A percentile compares a stretch with the other conserved stretches of the same genome.
Conservation (phyloP, 2,113 vertebrate species). For the Catagonus wagneri region DNA sequence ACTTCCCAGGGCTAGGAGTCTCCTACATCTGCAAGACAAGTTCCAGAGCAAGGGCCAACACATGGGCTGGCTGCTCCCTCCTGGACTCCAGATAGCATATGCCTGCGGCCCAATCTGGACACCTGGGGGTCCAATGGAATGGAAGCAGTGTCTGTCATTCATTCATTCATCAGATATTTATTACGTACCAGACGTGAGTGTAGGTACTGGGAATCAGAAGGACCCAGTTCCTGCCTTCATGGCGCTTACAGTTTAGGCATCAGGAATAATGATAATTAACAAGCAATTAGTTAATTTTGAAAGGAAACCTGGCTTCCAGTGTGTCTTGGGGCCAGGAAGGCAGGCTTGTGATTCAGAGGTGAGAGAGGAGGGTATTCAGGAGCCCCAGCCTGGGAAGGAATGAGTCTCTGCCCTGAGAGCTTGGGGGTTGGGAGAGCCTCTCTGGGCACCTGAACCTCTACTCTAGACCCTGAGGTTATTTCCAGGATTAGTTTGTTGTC, state of each 20-base stretch:
- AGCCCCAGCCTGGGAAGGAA: neutral
- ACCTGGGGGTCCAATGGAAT: neutral
- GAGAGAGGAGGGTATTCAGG: neutral
- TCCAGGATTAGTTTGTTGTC: conserved; percentile 70
- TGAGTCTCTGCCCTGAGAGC: neutral
- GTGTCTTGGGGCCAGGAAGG: neutral
- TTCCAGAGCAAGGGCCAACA: neutral
- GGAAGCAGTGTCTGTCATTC: conserved; percentile 30
- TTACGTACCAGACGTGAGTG: neutral
- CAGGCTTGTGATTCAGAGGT: neutral
- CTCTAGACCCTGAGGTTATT: conserved; percentile 64
- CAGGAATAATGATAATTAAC: neutral
- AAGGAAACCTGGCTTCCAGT: conserved; percentile 10
- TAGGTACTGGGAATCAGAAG: neutral
- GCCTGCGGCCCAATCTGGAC: neutral
- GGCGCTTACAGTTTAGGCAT: neutral
- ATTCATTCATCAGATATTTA: neutral
- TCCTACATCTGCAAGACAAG: neutral
- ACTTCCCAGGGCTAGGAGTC: neutral
- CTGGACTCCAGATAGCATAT: neutral
- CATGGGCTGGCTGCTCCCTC: neutral
- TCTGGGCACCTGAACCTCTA: neutral
- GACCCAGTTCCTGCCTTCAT: neutral
- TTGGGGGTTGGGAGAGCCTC: neutral
- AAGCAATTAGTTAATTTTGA: conserved; percentile 21